phyloP scores from a whole-genome alignment of 2,888 invertebrate genomes.

The Ophion ellenae region DNA sequence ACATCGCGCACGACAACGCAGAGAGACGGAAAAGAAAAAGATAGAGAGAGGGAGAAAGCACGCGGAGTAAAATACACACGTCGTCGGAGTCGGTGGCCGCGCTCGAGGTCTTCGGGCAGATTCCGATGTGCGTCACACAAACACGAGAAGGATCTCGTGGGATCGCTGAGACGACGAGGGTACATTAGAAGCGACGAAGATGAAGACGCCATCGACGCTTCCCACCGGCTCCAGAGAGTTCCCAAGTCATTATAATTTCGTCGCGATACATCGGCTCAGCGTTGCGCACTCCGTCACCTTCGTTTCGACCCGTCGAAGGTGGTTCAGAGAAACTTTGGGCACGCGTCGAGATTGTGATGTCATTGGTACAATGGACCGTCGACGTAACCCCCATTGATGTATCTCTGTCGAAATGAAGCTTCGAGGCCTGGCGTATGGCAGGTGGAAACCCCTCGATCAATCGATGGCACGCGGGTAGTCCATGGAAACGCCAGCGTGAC shows the following conservation, averaged over 20 bases:
- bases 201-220: slow-evolving; percentile 16
- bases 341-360: not conserved
- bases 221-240: not conserved
- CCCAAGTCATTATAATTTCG: slow-evolving; percentile 26
- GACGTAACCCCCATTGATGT: not conserved
- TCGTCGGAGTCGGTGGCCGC: slow-evolving; percentile 79
- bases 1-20: slow-evolving; percentile 19
- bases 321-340: not conserved
- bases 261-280: not conserved
- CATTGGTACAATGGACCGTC: slow-evolving; percentile 2
- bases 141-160: slow-evolving; percentile 54
- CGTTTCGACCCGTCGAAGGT: too few species aligned
- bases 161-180: slow-evolving; percentile 21
- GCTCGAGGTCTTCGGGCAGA: slow-evolving; percentile 79
- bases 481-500: too few species aligned
- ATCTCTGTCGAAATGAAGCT: too few species aligned
- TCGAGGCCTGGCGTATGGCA: too few species aligned
- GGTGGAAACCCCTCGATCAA: too few species aligned
- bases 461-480: too few species aligned
- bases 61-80: slow-evolving; percentile 57
- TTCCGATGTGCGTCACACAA: slow-evolving; percentile 79
- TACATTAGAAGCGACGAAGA: slow-evolving; percentile 23
- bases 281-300: too few species aligned
- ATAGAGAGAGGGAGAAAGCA: slow-evolving; percentile 38
- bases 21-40: slow-evolving; percentile 36